A percentile compares a stretch with the other conserved stretches of the same genome.
These are phyloP conservation scores for Kobus ellipsiprymnus DNA, from an alignment of 2,113 vertebrate species.

Conservation along the genomic window DNA sequence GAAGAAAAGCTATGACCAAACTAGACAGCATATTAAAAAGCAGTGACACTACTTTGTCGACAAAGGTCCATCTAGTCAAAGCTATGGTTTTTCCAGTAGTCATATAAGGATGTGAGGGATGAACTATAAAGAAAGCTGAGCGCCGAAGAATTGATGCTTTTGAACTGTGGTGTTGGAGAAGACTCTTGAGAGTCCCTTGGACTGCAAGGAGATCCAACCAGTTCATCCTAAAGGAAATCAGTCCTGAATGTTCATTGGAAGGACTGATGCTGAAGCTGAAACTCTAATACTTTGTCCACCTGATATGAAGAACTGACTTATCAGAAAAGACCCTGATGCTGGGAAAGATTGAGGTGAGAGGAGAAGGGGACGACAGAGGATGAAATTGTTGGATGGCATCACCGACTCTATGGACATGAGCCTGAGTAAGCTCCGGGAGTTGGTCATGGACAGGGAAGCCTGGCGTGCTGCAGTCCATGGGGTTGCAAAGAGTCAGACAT, in stretches of 20 bases:
- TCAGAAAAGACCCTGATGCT: background rate
- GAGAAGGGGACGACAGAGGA: background rate
- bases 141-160: background rate
- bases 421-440: rapidly evolving
- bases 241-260: background rate
- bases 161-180: background rate
- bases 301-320: background rate
- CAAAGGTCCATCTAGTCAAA: background rate
- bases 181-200: background rate
- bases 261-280: background rate
- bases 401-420: background rate
- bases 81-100: background rate
- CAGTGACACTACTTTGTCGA: background rate
- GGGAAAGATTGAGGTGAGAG: background rate
- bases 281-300: background rate
- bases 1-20: background rate
- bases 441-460: background rate
- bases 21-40: background rate
- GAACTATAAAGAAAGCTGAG: background rate
- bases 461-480: background rate
- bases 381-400: background rate
- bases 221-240: background rate
- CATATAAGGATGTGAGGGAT: background rate
- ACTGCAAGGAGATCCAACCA: background rate
- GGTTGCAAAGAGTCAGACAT: rapidly evolving